phyloP scores from a whole-genome alignment of 2,797 vertebrate species.

The Bradypodion pumilum region DNA sequence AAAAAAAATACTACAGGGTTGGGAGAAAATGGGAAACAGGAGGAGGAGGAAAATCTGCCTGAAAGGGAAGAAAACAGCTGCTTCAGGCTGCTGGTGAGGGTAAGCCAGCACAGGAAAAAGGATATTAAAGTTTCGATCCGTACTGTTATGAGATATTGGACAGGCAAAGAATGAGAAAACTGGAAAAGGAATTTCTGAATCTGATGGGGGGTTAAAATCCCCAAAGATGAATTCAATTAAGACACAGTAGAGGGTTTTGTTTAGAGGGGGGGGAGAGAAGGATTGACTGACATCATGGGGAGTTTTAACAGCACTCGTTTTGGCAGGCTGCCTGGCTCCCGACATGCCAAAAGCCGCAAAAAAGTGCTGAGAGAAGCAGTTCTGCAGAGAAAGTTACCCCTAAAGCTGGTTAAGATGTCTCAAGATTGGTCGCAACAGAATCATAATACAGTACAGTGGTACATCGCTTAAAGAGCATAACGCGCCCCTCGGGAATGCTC shows the following conservation, averaged over 20 bases:
- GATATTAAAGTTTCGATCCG: slow-evolving; percentile 33
- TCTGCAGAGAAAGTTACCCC: slow-evolving; percentile 18
- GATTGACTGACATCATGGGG: slow-evolving; percentile 37
- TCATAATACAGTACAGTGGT: no score
- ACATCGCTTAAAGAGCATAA: no score
- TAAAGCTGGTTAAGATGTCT: slow-evolving; percentile 49
- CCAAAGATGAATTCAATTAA: slow-evolving; percentile 31
- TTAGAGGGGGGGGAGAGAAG: neutral
- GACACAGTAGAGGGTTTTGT: neutral
- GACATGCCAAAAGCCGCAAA: slow-evolving; percentile 38
- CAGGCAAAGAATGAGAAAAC: neutral
- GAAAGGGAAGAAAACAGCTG: slow-evolving; percentile 2
- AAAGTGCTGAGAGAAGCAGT: slow-evolving; percentile 25
- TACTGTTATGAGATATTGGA: neutral
- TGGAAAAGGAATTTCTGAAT: slow-evolving; percentile 1
- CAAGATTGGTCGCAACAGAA: slow-evolving; percentile 4
- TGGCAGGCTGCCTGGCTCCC: slow-evolving; percentile 25
- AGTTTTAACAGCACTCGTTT: slow-evolving; percentile 20
- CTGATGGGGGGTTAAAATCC: slow-evolving; percentile 31
- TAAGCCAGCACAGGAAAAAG: slow-evolving; percentile 10
- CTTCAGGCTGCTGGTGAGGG: neutral
- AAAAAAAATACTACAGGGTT: neutral
- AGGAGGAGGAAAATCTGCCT: neutral
- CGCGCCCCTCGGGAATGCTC: no score
- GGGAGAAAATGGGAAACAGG: neutral